Base-by-base conservation (phyloP, 2,888 invertebrate species). In the Aleiodes leptofemur region DNA sequence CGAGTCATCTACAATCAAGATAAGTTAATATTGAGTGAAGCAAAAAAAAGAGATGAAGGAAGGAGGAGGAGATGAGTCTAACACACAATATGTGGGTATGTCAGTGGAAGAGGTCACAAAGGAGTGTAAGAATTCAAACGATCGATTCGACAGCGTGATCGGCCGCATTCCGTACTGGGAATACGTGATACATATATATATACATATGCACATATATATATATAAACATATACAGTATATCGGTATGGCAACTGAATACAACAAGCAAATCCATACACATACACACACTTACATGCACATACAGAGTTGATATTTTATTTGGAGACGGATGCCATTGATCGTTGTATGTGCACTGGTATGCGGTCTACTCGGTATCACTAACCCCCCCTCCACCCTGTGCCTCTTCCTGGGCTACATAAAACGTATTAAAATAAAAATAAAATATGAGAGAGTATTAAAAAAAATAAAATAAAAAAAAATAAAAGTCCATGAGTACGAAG, bases 101-200 rank as follows among this genome's bases (percentile, higher is more conserved):
- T 72, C 51, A 70, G 14, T 68, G 68, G 69, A 69, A 69, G 69
- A 57, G 57, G n/a, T 38, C 43, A 50, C 50, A 51, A 29, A 55
- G 53, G 43, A 31, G 14, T 57, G 23, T 68, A 53, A 71, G 53
- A 61, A 72, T 51, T 72, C 61, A 31, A 61, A 71, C 55, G 59
- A 68, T 66, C 76, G 73, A 76, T 72, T 43, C 48, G 59, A 74
- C 74, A 71, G 61, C 69, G 56, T 59, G 75, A 72, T 72, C 38
- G 74, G 48, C 66, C 70, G 78, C 74, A 77, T 79, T 74, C 72
- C 77, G 55, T 64, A 66, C 74, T 70, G 38, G 9, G 34, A 71
- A 70, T 29, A 71, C 59, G 43, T 43, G 68, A 72, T 16, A 73
- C 69, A 56, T 50, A 50, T n/a, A 16, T 48, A 78, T 76, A 56